Evolutionary conservation across 2,113 vertebrate genomes (phyloP).

Genomic region (Gasterosteus aculeatus): DNA sequence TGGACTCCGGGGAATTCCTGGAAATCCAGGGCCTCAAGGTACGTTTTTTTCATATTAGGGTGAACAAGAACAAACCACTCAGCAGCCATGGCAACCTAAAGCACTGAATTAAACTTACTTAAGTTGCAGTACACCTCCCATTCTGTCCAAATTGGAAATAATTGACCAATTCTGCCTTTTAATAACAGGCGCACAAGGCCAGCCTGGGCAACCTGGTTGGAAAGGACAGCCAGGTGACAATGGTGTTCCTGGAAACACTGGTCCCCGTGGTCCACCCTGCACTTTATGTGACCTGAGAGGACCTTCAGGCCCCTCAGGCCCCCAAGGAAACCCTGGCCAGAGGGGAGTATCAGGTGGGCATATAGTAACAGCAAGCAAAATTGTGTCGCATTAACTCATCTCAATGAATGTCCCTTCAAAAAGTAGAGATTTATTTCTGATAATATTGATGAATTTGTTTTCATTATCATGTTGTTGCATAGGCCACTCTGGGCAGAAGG

Average conservation of each 20-base stretch:
- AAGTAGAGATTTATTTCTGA: background rate
- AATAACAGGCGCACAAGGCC: slow-evolving; percentile 56
- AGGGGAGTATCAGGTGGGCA: slow-evolving; percentile 51
- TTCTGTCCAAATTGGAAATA: background rate
- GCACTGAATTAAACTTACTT: background rate
- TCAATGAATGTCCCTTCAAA: background rate
- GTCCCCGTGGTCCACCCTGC: slow-evolving; percentile 53
- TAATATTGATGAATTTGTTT: slow-evolving; percentile 1
- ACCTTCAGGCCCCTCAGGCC: slow-evolving; percentile 37
- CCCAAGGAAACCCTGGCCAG: slow-evolving; percentile 51
- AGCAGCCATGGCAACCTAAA: background rate
- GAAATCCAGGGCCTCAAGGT: slow-evolving; percentile 61
- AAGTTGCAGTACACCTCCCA: background rate
- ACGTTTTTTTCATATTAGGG: slow-evolving; percentile 1
- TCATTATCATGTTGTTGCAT: background rate
- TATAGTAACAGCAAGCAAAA: background rate
- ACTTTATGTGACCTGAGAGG: slow-evolving; percentile 22
- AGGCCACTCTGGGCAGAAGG: slow-evolving; percentile 64
- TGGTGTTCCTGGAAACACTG: slow-evolving; percentile 61
- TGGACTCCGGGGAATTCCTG: slow-evolving; percentile 53
- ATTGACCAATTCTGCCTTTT: background rate
- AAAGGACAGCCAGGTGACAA: slow-evolving; percentile 54
- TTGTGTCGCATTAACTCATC: background rate
- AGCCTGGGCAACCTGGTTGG: slow-evolving; percentile 39
- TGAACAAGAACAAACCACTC: slow-evolving; percentile 12